A percentile compares a stretch with the other conserved stretches of the same genome.
These are phyloP conservation scores for Drosophila guanche DNA, from an alignment of 1,140 invertebrate genomes.

Conservation along the genomic window DNA sequence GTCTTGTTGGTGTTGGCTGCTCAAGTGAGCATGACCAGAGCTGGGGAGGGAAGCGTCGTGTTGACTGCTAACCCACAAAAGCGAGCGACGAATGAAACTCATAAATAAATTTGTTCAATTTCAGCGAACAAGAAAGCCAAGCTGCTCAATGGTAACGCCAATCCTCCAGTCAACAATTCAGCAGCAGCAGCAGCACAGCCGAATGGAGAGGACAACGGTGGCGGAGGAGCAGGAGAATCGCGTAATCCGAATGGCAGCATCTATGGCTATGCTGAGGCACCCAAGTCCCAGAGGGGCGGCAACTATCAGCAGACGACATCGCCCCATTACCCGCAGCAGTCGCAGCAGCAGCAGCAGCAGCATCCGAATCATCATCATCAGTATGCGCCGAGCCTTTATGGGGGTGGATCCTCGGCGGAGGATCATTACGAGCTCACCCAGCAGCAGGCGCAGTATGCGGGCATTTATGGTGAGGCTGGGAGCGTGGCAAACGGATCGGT, in stretches of 20 bases:
- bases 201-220: conserved; percentile 27
- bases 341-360: conserved; percentile 37
- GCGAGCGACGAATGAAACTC: conserved; percentile 30
- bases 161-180: conserved; percentile 6
- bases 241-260: conserved; percentile 21
- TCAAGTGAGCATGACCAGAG: conserved; percentile 70
- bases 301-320: conserved; percentile 30
- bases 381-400: conserved; percentile 57
- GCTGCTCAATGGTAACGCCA: conserved; percentile 72
- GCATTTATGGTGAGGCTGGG: conserved; percentile 49
- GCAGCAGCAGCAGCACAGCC: conserved; percentile 10
- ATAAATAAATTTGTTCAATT: conserved; percentile 83
- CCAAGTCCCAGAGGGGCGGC: conserved; percentile 37
- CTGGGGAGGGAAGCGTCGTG: conserved; percentile 13
- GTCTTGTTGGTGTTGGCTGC: conserved; percentile 19
- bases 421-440: conserved; percentile 71
- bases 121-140: conserved; percentile 84
- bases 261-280: conserved; percentile 57
- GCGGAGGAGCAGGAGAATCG: conserved; percentile 10
- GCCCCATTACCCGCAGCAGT: conserved; percentile 16
- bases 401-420: conserved; percentile 64
- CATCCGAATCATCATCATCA: conserved; percentile 41
- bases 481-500: conserved; percentile 2
- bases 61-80: conserved; percentile 71
- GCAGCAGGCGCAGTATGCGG: conserved; percentile 68